Evolutionary conservation across 2,888 invertebrate genomes (phyloP), one percentile per base, ranked within the genome.

Genomic region (Empis livida): DNA sequence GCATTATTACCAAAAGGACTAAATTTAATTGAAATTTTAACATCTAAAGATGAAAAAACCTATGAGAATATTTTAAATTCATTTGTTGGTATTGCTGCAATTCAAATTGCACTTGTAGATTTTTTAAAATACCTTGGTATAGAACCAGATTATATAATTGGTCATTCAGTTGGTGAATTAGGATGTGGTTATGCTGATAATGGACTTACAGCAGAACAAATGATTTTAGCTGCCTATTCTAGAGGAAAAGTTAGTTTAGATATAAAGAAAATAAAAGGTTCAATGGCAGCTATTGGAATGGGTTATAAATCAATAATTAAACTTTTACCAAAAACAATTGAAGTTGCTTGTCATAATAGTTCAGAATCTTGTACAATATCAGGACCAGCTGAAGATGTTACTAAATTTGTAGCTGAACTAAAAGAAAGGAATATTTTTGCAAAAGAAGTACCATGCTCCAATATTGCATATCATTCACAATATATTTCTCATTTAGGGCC

Each of bases 161-260:
- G 94, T 13, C 92, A 94, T 68, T 93, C 93, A 10, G 87, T 91
- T 0, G 95, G 95, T 16, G 95, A 95, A 65, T 73, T 95, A 5
- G 92, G 89, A 4, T 94, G 94, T 66, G 92, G 90, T 0, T 95
- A 95, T 70, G 92, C 90, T 8, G 95, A 95, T 64, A 90, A 87
- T 1, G 84, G 87, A 57, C 78, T 94, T 57, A 87, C 89, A 0
- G 78, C 82, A 0, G 88, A 90, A 58, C 84, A 92, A 70, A 85
- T 85, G 73, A 81, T 93, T 49, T 67, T 88, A n/a, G 76, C 83
- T 1, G 84, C 91, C 0, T 91, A 90, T 67, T 84, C 82, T 64
- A 73, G 90, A 59, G 90, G 89, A 1, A 71, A 77, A 53, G 82
- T 84, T 1, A 82, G 83, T n/a, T 62, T 80, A 10, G 83, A 86